A percentile compares a stretch with the other conserved stretches of the same genome.
Conservation (phyloP, 2,888 invertebrate genomes). For the Melanargia galathea region DNA sequence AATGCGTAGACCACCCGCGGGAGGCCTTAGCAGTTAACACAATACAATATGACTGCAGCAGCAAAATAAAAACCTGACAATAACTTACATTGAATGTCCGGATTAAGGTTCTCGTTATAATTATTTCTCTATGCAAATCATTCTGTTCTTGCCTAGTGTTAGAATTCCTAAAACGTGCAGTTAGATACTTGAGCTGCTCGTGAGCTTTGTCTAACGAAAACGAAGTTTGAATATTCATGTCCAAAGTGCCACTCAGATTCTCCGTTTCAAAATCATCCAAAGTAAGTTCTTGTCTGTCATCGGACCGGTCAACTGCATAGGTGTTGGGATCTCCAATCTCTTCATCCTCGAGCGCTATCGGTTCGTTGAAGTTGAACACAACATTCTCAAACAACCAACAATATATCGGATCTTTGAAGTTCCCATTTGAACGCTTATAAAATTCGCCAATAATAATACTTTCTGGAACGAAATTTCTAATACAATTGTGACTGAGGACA, state of each 20-base stretch:
- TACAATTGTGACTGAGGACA: conserved; percentile 47
- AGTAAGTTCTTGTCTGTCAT: conserved; percentile 48
- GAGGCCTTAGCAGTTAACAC: no score
- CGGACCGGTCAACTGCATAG: conserved; percentile 39
- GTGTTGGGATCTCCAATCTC: not conserved
- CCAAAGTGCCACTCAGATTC: not conserved
- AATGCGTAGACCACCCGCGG: no score
- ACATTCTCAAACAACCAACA: conserved; percentile 61
- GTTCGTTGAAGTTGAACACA: conserved; percentile 27
- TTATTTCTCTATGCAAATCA: conserved; percentile 44
- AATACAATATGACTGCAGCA: no score
- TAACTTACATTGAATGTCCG: conserved; percentile 42
- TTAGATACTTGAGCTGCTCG: conserved; percentile 17
- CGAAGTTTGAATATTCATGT: conserved; percentile 7
- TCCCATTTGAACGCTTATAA: conserved; percentile 40
- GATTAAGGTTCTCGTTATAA: conserved; percentile 43
- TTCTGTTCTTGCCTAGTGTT: conserved; percentile 36
- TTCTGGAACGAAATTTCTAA: conserved; percentile 44
- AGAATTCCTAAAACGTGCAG: conserved; percentile 19
- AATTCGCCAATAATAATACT: conserved; percentile 42
- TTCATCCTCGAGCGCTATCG: conserved; percentile 39
- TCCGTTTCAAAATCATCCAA: conserved; percentile 52
- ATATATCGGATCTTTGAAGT: conserved; percentile 47
- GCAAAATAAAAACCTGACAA: no score
- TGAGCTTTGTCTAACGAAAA: conserved; percentile 32